These are phyloP conservation scores for Carcharodon carcharias DNA, from an alignment of 2,797 vertebrate genomes.

Conservation along the genomic window DNA sequence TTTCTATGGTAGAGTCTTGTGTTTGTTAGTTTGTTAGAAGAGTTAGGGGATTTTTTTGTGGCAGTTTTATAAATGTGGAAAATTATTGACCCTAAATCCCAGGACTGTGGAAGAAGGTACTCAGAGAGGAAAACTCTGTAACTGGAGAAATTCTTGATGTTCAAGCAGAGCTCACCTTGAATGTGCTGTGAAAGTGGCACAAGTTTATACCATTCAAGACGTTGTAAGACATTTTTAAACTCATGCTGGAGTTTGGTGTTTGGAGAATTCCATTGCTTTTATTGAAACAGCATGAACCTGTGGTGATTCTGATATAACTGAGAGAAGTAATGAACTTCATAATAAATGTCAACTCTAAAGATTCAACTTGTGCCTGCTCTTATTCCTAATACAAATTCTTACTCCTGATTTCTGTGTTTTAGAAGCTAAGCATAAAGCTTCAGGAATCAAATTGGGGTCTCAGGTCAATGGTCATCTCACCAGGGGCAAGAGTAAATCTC, in stretches of 20 bases:
- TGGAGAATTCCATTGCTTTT: not conserved
- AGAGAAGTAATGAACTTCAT: not conserved
- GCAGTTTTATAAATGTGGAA: not conserved
- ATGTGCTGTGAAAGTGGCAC: no score
- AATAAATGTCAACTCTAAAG: constrained; percentile 4
- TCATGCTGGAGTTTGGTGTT: not conserved
- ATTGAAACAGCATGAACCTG: not conserved
- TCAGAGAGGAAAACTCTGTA: not conserved
- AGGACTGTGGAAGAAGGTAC: not conserved
- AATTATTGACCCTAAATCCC: not conserved
- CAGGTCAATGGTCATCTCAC: not conserved
- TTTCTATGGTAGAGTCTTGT: not conserved
- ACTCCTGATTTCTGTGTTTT: not conserved
- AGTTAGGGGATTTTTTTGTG: not conserved
- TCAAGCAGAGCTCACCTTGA: not conserved
- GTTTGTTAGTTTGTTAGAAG: not conserved
- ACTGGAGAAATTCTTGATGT: not conserved
- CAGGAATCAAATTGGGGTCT: not conserved
- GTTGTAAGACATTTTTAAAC: not conserved
- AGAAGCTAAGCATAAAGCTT: not conserved
- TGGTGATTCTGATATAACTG: not conserved
- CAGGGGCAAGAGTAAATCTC: not conserved
- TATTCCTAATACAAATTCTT: not conserved
- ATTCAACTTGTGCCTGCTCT: not conserved
- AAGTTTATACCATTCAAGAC: not conserved